Base-by-base conservation (phyloP, 1,140 invertebrate species). In the Scylla paramamosain region DNA sequence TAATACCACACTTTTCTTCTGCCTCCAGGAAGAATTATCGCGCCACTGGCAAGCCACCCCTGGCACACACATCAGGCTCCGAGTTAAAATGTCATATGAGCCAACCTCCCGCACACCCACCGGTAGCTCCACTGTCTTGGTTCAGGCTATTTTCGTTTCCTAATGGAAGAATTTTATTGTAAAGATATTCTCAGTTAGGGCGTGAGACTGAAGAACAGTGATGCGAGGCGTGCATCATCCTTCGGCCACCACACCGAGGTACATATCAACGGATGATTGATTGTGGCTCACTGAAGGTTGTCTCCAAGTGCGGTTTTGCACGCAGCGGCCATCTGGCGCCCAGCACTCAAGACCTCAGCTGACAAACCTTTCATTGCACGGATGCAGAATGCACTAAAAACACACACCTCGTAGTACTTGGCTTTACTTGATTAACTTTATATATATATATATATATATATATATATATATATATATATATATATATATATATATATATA, bases 241-340 rank as follows among this genome's bases (percentile, higher is more conserved):
- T 2, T n/a, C 12, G 20, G 25, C 67, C n/a, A 20, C 20, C 12
- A 1, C 16, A 77, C 67, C 45, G 67, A 77, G 0, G 48, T 6
- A 29, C 46, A 77, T 25, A 91, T 67, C 29, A 46, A 39, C n/a
- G 84, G 29, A 45, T 92, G 48, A 92, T 92, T 91, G 87, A 89
- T 67, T 67, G 52, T 28, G 59, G 67, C 86, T 88, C 83, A n/a
- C 82, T 92, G 94, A 95, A 95, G 94, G 94, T 95, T 95, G 94
- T 95, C 94, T 95, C 94, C 94, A 95, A 95, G 94, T 92, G 94
- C 94, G 91, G 94, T 92, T 95, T 95, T 92, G 94, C 94, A 77
- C 94, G 91, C 91, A 93, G 87, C 91, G 48, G 67, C 83, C 94
- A 82, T 92, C 94, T 92, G 32, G 91, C 94, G 52, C 94, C 82